Base-by-base conservation (phyloP, 2,797 vertebrate genomes). In the Muraenolepis orangiensis region DNA sequence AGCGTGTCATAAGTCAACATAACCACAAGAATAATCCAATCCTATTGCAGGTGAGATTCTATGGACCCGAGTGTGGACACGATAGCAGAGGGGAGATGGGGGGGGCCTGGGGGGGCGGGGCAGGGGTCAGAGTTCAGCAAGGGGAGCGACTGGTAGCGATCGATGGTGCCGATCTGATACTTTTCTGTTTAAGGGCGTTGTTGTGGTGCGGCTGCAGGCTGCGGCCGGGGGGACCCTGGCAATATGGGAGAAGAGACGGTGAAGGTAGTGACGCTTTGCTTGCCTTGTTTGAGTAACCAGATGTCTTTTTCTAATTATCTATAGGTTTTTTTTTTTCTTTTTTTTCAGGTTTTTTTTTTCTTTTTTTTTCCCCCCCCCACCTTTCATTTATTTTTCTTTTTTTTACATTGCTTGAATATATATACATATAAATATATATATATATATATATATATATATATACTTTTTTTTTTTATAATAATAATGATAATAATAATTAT, bases 161-260 rank as follows among this genome's bases (percentile, higher is more conserved):
- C 85, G 86, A 89, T 86, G 85, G 87, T 90, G 90, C 85, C 85
- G 87, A 90, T 91, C 85, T 91, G 87, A 91, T 85, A 87, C 91
- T 92, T 90, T 80, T 92, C 90, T 92, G 90, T 92, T 92, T 91
- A 92, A 92, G 91, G 89, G 80, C 89, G 87, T 91, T 90, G 89
- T 91, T 92, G 87, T 90, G 90, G 86, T 89, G 90, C 87, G 89
- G 91, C 90, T 89, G 84, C 90, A 90, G 90, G 91, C 89, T 85
- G 84, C 85, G 81, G 87, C 90, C 87, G 90, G 89, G 89, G 85
- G 18, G 82, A 88, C 82, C 87, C 88, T 82, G 90, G 88, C 90
- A 87, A 88, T 90, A 81, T 88, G 84, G 89, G 77, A 85, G 89
- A 90, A 89, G 87, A 91, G 85, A 90, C 89, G 78, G 89, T 91